A percentile compares a stretch with the other conserved stretches of the same genome.
Evolutionary conservation across 2,113 vertebrate genomes (phyloP).

Genomic region (Piliocolobus tephrosceles): DNA sequence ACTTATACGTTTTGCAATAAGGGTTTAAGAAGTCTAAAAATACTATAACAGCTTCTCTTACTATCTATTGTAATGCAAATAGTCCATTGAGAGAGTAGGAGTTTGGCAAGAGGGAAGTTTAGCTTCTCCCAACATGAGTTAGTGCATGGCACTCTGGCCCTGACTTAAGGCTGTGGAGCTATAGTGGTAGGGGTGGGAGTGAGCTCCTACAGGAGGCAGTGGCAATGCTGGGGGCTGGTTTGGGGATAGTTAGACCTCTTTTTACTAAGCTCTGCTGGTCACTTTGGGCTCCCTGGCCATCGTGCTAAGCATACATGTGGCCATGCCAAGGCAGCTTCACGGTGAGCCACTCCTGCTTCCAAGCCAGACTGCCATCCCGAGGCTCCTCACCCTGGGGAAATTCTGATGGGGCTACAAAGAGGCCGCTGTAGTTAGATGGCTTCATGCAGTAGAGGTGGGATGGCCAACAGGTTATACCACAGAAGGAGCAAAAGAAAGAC

Average conservation of each 20-base stretch:
- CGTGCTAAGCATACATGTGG: neutral
- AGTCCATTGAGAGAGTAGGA: neutral
- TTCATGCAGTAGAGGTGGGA: neutral
- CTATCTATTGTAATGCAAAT: neutral
- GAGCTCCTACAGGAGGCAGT: neutral
- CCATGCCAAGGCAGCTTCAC: neutral
- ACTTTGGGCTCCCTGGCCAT: neutral
- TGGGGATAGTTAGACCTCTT: neutral
- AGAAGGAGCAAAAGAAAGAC: neutral
- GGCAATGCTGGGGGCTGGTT: neutral
- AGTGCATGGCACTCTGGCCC: neutral
- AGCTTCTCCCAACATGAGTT: neutral
- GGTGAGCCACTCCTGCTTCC: neutral
- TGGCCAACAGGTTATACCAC: neutral
- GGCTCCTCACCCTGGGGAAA: neutral
- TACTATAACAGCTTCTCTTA: neutral
- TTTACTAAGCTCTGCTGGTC: neutral
- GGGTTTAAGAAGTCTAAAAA: neutral
- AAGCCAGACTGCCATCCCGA: too few relatives aligned
- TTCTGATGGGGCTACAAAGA: neutral
- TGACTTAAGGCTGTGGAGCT: neutral
- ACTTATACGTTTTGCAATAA: neutral
- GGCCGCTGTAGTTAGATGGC: neutral
- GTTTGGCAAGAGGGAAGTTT: neutral
- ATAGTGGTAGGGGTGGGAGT: too few relatives aligned